Percentiles rank a stretch among this genome's conserved stretches.
These are phyloP conservation scores for Epicampocera succincta DNA, from an alignment of 2,888 invertebrate genomes.

Conservation along the genomic window DNA sequence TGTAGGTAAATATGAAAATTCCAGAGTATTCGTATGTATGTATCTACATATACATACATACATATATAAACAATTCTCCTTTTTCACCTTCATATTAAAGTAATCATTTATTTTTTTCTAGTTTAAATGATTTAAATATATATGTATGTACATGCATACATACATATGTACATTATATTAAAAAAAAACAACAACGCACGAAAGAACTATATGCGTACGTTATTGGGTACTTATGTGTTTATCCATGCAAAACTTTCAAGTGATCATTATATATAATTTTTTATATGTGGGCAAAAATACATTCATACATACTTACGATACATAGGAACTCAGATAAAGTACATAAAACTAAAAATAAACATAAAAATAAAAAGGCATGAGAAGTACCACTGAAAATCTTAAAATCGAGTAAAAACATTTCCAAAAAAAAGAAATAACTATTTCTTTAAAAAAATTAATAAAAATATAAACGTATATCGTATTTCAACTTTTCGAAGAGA, in stretches of 20 bases:
- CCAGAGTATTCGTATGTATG: too few relatives aligned
- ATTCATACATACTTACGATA: neutral
- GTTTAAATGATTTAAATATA: neutral
- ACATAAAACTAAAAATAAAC: conserved; percentile 2
- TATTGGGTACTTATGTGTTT: too few relatives aligned
- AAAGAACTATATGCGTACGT: too few relatives aligned
- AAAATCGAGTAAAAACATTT: conserved; percentile 9
- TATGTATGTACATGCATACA: neutral
- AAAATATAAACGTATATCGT: conserved; percentile 38
- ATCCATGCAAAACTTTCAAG: too few relatives aligned
- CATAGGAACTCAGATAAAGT: neutral
- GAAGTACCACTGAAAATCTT: neutral
- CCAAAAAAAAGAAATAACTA: conserved; percentile 22
- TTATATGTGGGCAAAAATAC: too few relatives aligned
- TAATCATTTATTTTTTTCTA: too few relatives aligned
- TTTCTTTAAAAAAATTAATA: neutral
- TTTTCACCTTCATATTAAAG: too few relatives aligned
- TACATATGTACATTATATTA: neutral
- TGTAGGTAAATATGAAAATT: too few relatives aligned
- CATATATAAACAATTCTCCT: too few relatives aligned
- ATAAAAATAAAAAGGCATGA: neutral
- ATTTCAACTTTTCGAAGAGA: conserved; percentile 51
- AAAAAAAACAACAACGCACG: too few relatives aligned
- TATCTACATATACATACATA: neutral
- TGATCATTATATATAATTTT: too few relatives aligned